These are phyloP conservation scores for Peribatodes rhomboidaria DNA, from an alignment of 2,888 invertebrate species.

Conservation along the genomic window DNA sequence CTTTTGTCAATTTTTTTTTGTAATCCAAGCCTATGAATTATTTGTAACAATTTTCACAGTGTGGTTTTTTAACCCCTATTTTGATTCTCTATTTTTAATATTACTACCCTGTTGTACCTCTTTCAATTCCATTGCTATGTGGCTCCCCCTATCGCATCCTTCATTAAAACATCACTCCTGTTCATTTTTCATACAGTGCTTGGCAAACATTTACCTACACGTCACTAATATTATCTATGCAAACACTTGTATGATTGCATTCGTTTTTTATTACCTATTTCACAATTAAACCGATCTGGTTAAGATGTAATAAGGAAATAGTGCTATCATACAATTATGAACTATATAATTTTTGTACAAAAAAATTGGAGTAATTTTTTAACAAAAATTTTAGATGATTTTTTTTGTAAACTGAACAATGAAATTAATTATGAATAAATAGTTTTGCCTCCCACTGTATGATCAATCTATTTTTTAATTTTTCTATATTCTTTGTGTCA, in stretches of 20 bases:
- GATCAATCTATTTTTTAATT: not conserved
- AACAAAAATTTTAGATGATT: too few relatives aligned
- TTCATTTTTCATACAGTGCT: constrained; percentile 5
- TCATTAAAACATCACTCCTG: constrained; percentile 13
- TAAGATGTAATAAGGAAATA: too few relatives aligned
- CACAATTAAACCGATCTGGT: too few relatives aligned
- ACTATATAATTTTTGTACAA: too few relatives aligned
- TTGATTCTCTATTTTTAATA: constrained; percentile 17
- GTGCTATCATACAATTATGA: too few relatives aligned
- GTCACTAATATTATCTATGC: not conserved
- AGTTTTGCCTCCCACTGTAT: too few relatives aligned
- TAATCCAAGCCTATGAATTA: not conserved
- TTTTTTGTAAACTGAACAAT: too few relatives aligned
- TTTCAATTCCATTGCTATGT: constrained; percentile 28
- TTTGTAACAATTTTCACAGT: constrained; percentile 34
- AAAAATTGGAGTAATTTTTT: too few relatives aligned
- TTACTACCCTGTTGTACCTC: constrained; percentile 28
- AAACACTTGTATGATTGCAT: not conserved
- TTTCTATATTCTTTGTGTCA: not conserved
- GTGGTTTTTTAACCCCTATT: not conserved
- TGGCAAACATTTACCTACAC: not conserved
- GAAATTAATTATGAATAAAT: too few relatives aligned
- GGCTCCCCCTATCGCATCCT: constrained; percentile 32
- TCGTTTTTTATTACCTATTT: too few relatives aligned
- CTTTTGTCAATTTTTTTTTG: not conserved